These are phyloP conservation scores for Vulpes lagopus DNA, from an alignment of 2,113 vertebrate genomes.

Conservation along the genomic window DNA sequence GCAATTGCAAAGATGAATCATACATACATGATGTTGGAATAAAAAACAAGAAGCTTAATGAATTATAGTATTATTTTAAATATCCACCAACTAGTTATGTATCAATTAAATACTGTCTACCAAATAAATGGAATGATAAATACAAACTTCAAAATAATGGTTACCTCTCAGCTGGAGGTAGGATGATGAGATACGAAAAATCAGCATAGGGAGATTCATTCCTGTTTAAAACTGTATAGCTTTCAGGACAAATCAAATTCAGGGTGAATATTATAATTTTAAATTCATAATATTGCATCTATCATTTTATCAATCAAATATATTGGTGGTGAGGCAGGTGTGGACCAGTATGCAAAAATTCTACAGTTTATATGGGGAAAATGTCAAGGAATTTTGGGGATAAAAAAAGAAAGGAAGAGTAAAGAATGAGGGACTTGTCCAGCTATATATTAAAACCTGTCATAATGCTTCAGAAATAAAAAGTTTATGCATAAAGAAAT, in stretches of 20 bases:
- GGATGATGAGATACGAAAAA: background rate
- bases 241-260: background rate
- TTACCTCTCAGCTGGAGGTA: background rate
- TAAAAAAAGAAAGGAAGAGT: background rate
- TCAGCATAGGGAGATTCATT: background rate
- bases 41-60: background rate
- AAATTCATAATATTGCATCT: background rate
- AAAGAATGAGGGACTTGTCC: background rate
- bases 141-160: background rate
- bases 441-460: background rate
- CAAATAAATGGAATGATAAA: background rate
- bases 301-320: background rate
- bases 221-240: background rate
- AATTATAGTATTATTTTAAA: background rate
- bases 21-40: background rate
- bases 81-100: background rate
- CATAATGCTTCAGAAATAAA: conserved; percentile 11
- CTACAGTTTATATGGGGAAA: background rate
- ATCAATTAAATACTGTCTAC: background rate
- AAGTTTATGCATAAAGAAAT: background rate
- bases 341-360: background rate
- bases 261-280: background rate
- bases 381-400: background rate
- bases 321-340: background rate
- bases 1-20: background rate